Conservation (phyloP, 2,888 invertebrate species). For the Tanypteryx hageni region DNA sequence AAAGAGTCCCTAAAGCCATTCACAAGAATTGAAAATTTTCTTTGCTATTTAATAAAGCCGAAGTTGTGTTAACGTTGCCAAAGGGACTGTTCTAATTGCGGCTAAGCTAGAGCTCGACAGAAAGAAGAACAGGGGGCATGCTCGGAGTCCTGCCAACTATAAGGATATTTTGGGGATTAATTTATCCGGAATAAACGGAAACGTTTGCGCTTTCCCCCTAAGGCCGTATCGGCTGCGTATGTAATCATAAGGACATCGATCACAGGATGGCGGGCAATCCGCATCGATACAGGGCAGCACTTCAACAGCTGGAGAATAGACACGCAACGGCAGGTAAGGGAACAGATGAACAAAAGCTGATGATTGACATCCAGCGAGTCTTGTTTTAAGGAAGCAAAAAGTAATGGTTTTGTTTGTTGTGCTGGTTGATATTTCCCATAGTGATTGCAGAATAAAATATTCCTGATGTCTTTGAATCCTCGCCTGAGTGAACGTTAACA, state of each 20-base stretch:
- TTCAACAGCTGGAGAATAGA: conserved; percentile 69
- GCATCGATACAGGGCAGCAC: conserved; percentile 68
- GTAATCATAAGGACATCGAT: conserved; percentile 42
- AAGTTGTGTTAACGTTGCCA: neutral
- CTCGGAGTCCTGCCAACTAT: conserved; percentile 40
- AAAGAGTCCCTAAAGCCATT: neutral
- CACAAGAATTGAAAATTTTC: neutral
- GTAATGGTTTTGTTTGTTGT: too few species aligned
- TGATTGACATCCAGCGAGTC: too few species aligned
- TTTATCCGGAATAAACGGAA: conserved; percentile 44
- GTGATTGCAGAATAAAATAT: too few species aligned
- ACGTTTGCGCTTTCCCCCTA: neutral
- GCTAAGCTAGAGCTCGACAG: conserved; percentile 8
- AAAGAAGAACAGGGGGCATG: neutral
- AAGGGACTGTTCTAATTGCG: conserved; percentile 33
- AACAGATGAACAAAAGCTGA: too few species aligned
- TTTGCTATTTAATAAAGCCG: neutral
- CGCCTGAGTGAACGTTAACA: too few species aligned
- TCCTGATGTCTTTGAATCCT: too few species aligned
- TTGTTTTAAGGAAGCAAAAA: too few species aligned
- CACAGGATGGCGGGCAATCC: conserved; percentile 69
- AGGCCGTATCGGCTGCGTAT: neutral
- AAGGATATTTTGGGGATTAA: conserved; percentile 59
- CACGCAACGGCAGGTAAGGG: conserved; percentile 69
- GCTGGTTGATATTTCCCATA: too few species aligned